Evolutionary conservation across 2,888 invertebrate species (phyloP).

Genomic region (Habrosyne pyritoides): DNA sequence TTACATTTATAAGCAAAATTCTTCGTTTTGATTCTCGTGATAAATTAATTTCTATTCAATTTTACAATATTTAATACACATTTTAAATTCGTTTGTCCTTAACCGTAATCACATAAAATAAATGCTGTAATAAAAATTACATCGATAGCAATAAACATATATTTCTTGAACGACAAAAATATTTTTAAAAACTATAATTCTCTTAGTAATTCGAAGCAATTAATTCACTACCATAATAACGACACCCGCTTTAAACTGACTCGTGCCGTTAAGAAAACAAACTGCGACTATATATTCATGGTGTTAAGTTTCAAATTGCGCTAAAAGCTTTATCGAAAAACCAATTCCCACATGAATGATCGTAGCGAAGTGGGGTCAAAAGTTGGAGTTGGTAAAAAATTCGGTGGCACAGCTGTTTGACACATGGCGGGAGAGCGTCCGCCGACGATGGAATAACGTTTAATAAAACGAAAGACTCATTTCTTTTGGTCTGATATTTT

Average conservation of each 20-base stretch:
- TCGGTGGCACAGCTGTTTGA: constrained; percentile 73
- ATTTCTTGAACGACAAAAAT: background rate
- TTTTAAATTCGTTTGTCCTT: too few relatives aligned
- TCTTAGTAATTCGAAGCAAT: constrained; percentile 59
- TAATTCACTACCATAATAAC: constrained; percentile 60
- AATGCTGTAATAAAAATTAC: background rate
- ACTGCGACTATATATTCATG: constrained; percentile 42
- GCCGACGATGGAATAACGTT: constrained; percentile 37
- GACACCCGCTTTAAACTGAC: constrained; percentile 51
- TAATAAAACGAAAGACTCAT: constrained; percentile 44
- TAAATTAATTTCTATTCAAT: too few relatives aligned
- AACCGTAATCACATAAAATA: background rate
- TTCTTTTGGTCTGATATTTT: constrained; percentile 24
- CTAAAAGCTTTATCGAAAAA: constrained; percentile 52
- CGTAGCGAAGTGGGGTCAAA: constrained; percentile 78
- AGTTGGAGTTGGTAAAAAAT: constrained; percentile 77
- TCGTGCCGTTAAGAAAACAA: constrained; percentile 27
- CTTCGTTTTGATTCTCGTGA: background rate
- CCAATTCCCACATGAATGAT: constrained; percentile 80
- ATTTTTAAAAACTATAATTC: constrained; percentile 24
- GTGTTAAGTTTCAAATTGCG: constrained; percentile 59
- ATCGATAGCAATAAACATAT: background rate
- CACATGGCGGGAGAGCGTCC: constrained; percentile 57
- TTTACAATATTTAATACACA: too few relatives aligned
- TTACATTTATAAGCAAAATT: background rate